These are phyloP conservation scores for Phoebastria nigripes DNA, from an alignment of 2,797 vertebrate species.

Conservation along the genomic window DNA sequence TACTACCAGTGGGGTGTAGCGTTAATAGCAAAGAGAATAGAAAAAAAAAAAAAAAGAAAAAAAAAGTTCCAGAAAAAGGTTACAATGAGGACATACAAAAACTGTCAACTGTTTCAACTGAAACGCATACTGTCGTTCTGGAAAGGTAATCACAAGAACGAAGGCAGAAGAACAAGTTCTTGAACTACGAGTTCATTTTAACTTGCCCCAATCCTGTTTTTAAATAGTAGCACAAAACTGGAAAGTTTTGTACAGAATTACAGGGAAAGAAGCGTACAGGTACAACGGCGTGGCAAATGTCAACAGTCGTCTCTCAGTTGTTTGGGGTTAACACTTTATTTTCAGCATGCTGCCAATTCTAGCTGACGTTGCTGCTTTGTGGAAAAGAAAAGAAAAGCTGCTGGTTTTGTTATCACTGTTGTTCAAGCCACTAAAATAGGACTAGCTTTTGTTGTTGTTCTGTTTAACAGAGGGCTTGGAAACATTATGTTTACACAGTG, in stretches of 20 bases:
- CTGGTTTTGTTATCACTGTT: not conserved
- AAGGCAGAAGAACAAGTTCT: not conserved
- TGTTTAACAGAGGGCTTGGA: not conserved
- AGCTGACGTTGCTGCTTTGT: slow-evolving; percentile 7
- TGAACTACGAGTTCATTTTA: not conserved
- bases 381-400: not conserved
- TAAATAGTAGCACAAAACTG: not conserved
- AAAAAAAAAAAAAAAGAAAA: not conserved
- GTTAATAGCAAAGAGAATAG: not conserved
- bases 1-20: not conserved
- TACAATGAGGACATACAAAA: not conserved
- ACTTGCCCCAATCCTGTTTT: not conserved
- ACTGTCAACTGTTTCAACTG: not conserved
- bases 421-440: not conserved
- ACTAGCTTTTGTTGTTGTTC: not conserved
- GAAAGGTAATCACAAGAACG: not conserved
- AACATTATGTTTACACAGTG: not conserved
- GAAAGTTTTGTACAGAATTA: not conserved
- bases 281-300: not conserved
- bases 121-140: not conserved
- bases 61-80: not conserved
- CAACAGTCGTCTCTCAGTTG: not conserved
- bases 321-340: not conserved
- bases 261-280: not conserved
- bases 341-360: not conserved